These are phyloP conservation scores for Euwallacea fornicatus DNA, from an alignment of 1,140 invertebrate genomes.

Conservation along the genomic window DNA sequence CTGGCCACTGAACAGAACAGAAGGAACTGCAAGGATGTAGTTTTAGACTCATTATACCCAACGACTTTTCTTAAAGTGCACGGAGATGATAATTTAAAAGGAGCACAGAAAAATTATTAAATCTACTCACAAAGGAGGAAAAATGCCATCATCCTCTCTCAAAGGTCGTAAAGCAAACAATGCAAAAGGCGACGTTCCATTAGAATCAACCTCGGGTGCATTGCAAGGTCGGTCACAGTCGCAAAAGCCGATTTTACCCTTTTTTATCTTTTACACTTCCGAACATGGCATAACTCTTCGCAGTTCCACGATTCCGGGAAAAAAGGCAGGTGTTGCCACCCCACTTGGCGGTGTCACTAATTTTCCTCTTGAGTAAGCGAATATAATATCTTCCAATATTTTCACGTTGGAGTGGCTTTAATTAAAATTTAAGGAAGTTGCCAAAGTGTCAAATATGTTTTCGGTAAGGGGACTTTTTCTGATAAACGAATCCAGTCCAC, in stretches of 20 bases:
- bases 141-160: too few relatives aligned
- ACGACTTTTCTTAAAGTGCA: too few relatives aligned
- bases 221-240: neutral
- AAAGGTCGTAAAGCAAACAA: too few relatives aligned
- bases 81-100: too few relatives aligned
- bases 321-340: constrained; percentile 15
- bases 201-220: too few relatives aligned
- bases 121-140: too few relatives aligned
- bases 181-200: too few relatives aligned
- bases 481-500: neutral
- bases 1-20: too few relatives aligned
- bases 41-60: too few relatives aligned
- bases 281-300: constrained; percentile 1
- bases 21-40: too few relatives aligned
- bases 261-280: constrained; percentile 3
- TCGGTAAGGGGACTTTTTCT: constrained; percentile 2
- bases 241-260: constrained; percentile 3
- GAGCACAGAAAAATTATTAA: too few relatives aligned
- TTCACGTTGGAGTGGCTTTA: constrained; percentile 17
- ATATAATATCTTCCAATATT: constrained; percentile 27
- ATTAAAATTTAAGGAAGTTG: constrained; percentile 19
- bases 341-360: constrained; percentile 18
- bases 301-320: constrained; percentile 15
- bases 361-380: constrained; percentile 29
- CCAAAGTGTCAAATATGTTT: constrained; percentile 4